phyloP scores from a whole-genome alignment of 1,140 invertebrate genomes.

The Drosophila repleta region DNA sequence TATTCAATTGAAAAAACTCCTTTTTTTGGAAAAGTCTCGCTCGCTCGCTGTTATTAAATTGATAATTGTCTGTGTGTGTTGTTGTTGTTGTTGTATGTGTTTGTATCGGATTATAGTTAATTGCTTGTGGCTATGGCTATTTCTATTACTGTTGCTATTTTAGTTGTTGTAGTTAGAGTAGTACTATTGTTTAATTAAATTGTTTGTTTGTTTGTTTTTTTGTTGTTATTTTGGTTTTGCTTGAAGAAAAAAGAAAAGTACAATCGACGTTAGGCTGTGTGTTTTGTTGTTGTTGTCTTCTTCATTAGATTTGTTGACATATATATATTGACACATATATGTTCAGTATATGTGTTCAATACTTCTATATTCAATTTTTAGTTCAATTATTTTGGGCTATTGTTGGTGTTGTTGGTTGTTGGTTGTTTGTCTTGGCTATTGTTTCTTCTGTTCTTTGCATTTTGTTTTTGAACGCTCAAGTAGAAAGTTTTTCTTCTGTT shows the following conservation, averaged over 20 bases:
- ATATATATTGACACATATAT: conserved; percentile 2
- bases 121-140: conserved; percentile 71
- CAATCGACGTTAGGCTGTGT: conserved; percentile 83
- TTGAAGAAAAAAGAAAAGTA: conserved; percentile 81
- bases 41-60: conserved; percentile 2
- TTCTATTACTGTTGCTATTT: conserved; percentile 78
- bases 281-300: conserved; percentile 35
- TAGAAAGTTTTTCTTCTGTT: conserved; percentile 26
- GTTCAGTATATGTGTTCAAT: conserved; percentile 18
- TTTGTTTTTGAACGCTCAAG: conserved; percentile 63
- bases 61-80: conserved; percentile 24
- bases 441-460: conserved; percentile 75
- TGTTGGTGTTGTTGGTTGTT: conserved; percentile 47
- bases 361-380: conserved; percentile 50
- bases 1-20: conserved; percentile 57
- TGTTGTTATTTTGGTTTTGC: conserved; percentile 37
- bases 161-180: conserved; percentile 78
- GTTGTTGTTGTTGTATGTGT: conserved; percentile 4
- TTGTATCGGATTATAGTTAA: conserved; percentile 59
- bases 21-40: no score
- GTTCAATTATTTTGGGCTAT: conserved; percentile 76
- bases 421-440: conserved; percentile 67
- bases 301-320: conserved; percentile 5
- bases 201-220: no score
- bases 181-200: conserved; percentile 79